phyloP scores from a whole-genome alignment of 2,113 vertebrate species.

The Riparia riparia region DNA sequence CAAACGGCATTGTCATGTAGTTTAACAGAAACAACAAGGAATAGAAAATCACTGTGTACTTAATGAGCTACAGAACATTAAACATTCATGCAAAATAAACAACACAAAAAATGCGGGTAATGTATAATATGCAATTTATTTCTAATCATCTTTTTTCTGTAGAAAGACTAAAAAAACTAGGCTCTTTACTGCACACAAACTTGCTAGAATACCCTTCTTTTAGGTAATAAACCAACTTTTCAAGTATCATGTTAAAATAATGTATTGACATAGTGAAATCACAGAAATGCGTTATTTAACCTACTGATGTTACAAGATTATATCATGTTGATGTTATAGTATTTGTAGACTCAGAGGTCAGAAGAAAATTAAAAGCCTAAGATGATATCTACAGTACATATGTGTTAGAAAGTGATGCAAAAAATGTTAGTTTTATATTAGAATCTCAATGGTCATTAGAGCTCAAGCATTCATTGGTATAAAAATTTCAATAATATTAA shows the following conservation, averaged over 20 bases:
- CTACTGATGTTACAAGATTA: background rate
- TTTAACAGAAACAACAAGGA: background rate
- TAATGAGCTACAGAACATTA: background rate
- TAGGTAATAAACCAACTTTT: background rate
- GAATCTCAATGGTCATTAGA: background rate
- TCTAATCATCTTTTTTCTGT: background rate
- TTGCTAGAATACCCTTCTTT: background rate
- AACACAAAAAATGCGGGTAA: background rate
- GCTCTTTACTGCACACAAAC: background rate
- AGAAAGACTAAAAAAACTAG: background rate
- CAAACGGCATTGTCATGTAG: background rate
- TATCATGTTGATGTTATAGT: background rate
- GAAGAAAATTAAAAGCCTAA: background rate
- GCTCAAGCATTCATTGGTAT: background rate
- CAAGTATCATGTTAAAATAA: background rate
- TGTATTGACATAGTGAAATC: background rate
- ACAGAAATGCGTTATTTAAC: background rate
- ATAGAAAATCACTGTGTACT: background rate
- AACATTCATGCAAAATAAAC: background rate
- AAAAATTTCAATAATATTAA: background rate
- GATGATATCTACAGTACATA: background rate
- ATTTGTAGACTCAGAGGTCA: background rate
- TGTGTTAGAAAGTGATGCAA: background rate
- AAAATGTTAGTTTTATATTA: background rate
- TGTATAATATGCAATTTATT: background rate